Percentiles rank a stretch among this genome's conserved stretches.
phyloP scores from a whole-genome alignment of 2,888 invertebrate species.

The Furcula furcula region DNA sequence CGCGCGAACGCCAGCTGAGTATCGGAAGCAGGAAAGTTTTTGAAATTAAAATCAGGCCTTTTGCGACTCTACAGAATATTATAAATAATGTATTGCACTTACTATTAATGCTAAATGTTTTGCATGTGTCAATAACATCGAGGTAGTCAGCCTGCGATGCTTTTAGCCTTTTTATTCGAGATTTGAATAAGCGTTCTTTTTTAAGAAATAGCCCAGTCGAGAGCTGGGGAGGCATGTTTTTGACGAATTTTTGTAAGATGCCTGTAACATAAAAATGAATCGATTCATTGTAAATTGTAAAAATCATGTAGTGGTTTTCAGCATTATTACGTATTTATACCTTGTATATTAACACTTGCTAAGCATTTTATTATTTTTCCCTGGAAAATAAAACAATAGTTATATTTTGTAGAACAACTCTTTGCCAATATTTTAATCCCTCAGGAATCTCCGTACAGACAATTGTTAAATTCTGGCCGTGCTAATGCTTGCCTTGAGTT shows the following conservation, averaged over 20 bases:
- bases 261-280: no score
- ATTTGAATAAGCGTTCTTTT: constrained; percentile 2
- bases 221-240: no score
- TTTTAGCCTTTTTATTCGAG: constrained; percentile 3
- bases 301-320: no score
- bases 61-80: constrained; percentile 24
- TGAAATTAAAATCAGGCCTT: constrained; percentile 49
- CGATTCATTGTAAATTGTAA: no score
- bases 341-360: no score
- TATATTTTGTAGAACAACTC: neutral
- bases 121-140: constrained; percentile 49
- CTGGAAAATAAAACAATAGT: neutral
- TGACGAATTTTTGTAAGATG: no score
- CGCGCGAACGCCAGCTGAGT: constrained; percentile 39
- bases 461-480: no score
- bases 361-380: no score
- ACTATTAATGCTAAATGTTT: constrained; percentile 35
- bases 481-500: no score
- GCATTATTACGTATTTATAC: no score
- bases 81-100: constrained; percentile 50
- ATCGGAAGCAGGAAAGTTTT: constrained; percentile 45
- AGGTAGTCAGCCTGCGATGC: constrained; percentile 10
- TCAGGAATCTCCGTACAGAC: constrained; percentile 26
- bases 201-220: no score
- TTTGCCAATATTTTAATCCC: neutral